Evolutionary conservation across 2,797 vertebrate species (phyloP).

Genomic region (Gallinago solitaria): DNA sequence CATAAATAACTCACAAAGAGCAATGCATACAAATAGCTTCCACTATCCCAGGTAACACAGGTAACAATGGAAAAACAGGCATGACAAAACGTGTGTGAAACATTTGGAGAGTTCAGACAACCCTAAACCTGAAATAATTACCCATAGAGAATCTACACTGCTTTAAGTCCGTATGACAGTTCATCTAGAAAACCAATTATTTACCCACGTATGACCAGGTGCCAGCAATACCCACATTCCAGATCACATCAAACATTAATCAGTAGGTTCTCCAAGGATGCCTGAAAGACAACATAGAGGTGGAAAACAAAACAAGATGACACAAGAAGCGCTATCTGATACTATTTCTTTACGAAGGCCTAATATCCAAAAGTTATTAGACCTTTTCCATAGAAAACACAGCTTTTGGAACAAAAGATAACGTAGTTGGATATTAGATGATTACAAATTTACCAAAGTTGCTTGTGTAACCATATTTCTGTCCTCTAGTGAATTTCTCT

Average conservation of each 20-base stretch:
- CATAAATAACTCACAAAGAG: neutral
- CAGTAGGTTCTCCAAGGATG: neutral
- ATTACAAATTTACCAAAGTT: neutral
- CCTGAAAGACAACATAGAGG: neutral
- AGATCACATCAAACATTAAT: neutral
- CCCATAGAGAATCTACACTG: neutral
- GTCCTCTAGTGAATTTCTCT: neutral
- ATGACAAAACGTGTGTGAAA: neutral
- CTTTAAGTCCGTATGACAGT: neutral
- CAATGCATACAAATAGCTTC: neutral
- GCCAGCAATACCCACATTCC: neutral
- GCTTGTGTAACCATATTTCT: neutral
- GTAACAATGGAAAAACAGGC: neutral
- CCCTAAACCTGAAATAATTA: neutral
- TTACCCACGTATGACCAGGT: neutral
- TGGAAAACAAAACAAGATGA: neutral
- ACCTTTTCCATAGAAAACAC: neutral
- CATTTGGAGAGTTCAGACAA: neutral
- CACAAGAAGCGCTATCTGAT: neutral
- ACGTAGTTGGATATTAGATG: neutral
- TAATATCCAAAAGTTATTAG: neutral
- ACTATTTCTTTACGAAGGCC: neutral
- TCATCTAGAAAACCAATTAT: neutral
- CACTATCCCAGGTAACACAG: neutral
- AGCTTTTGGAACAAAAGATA: neutral